Conservation (phyloP, 2,888 invertebrate species). For the Eumacrocentrus americanus region DNA sequence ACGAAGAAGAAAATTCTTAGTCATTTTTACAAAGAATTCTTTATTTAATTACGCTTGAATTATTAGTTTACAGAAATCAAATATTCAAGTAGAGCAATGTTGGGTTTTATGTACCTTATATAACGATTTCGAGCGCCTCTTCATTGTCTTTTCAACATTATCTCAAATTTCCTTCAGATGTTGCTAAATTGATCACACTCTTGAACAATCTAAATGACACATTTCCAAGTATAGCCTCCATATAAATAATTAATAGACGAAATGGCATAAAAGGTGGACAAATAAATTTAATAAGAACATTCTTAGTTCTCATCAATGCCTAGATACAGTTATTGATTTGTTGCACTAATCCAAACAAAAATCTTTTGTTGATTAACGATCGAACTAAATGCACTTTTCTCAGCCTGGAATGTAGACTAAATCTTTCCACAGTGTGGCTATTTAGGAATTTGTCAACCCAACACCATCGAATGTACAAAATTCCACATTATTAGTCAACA, state of each 20-base stretch:
- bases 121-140: neutral
- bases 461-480: constrained; percentile 54
- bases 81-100: neutral
- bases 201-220: neutral
- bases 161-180: neutral
- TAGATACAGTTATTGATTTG: no score
- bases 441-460: constrained; percentile 31
- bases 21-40: constrained; percentile 20
- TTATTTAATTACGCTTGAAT: constrained; percentile 30
- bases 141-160: neutral
- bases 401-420: neutral
- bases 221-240: neutral
- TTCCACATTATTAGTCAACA: constrained; percentile 46
- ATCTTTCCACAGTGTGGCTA: neutral
- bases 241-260: no score
- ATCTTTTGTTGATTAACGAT: no score
- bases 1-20: neutral
- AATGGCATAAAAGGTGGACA: no score
- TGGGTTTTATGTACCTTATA: neutral
- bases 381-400: no score
- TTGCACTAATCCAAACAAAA: no score
- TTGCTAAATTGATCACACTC: neutral
- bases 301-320: no score
- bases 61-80: constrained; percentile 48
- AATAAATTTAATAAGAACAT: no score